Evolutionary conservation across 2,797 vertebrate genomes (phyloP).

Genomic region (Aldrovandia affinis): DNA sequence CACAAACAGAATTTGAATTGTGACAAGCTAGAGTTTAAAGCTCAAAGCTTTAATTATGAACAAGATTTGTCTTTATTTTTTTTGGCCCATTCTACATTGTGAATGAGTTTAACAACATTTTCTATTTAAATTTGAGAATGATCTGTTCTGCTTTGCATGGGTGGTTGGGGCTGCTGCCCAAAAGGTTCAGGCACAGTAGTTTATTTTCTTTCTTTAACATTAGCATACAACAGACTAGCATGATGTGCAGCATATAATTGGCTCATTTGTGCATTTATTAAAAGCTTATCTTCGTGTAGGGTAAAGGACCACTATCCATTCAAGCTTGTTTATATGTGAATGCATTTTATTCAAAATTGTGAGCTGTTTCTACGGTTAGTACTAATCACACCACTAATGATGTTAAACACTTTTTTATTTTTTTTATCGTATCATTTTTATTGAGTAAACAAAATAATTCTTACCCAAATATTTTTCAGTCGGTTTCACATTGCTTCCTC

Average conservation of each 20-base stretch:
- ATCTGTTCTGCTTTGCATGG: background rate
- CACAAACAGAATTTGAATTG: slow-evolving; percentile 25
- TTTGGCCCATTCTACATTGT: background rate
- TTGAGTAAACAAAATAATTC: too few relatives aligned
- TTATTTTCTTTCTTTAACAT: background rate
- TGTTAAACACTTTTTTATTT: background rate
- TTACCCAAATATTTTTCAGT: too few relatives aligned
- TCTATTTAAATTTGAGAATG: background rate
- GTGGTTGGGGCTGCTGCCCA: background rate
- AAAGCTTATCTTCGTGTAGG: background rate
- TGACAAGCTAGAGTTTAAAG: slow-evolving; percentile 15
- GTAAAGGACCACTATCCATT: background rate
- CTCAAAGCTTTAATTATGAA: slow-evolving; percentile 18
- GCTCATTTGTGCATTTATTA: background rate
- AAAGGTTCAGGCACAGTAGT: too few relatives aligned
- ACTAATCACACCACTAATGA: background rate
- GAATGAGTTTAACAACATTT: background rate
- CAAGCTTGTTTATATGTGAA: background rate
- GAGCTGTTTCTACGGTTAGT: background rate
- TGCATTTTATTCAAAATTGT: background rate
- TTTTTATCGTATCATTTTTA: too few relatives aligned
- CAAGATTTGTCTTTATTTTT: background rate
- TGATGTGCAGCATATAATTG: background rate
- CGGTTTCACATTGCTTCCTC: too few relatives aligned
- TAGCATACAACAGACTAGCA: background rate